Evolutionary conservation across 2,797 vertebrate species (phyloP), one percentile per base, ranked within the genome.

Genomic region (Aselliscus stoliczkanus): DNA sequence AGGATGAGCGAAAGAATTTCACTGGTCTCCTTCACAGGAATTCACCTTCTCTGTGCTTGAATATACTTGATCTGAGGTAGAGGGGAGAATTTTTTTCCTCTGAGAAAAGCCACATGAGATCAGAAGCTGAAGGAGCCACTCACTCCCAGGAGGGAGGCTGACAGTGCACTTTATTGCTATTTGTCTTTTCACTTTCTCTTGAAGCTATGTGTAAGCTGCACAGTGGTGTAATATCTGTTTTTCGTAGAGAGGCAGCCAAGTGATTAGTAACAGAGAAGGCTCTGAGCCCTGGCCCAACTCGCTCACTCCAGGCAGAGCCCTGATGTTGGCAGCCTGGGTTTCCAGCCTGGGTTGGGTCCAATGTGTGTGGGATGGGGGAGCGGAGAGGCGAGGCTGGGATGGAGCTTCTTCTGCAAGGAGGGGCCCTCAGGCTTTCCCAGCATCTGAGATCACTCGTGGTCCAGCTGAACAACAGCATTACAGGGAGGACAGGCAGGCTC

Each of bases 341-440:
- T 13, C 62, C 2, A 5, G 50, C 13, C 18, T 62, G 70, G 42
- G 27, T 5, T 87, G 73, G 37, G 47, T 23, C 90, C 47, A 0
- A 0, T 12, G 44, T 9, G 2, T 25, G 23, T 39, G 17, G 56
- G 9, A 4, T 11, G 15, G 42, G 1, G n/a, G 11, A 29, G 10
- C 42, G 11, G 3, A 8, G 15, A 37, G 8, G 4, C 5, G 50
- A 8, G 13, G 27, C 44, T 58, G 11, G 31, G 18, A 34, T 12
- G 14, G 50, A 18, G 23, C 7, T 7, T 39, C 34, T 10, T 60
- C 79, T 52, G 27, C 34, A 50, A 4, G 23, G 14, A 20, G 25
- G 8, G 25, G 44, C 1, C 1, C 56, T 44, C 20, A 37, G 76
- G 15, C 39, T 31, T 21, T 25, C 64, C 29, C 14, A 52, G 39